These are phyloP conservation scores for Metopolophium dirhodum DNA, from an alignment of 1,140 invertebrate species.

Conservation along the genomic window DNA sequence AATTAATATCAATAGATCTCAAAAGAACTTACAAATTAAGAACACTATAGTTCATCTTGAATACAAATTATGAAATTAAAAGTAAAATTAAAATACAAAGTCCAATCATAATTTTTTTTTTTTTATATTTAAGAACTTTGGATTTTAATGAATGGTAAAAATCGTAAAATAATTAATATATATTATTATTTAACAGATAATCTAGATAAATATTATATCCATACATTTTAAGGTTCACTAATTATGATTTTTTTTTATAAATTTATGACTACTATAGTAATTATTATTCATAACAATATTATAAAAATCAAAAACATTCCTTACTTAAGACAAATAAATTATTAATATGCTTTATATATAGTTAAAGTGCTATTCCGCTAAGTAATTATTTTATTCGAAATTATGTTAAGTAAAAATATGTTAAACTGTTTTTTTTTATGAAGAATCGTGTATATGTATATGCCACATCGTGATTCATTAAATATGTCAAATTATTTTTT, in stretches of 20 bases:
- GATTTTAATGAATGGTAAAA: neutral
- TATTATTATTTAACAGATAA: neutral
- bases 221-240: neutral
- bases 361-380: neutral
- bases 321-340: neutral
- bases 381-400: neutral
- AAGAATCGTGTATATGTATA: neutral
- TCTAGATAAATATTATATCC: neutral
- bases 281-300: neutral
- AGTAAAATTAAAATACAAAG: neutral
- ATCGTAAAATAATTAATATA: neutral
- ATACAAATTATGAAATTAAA: neutral
- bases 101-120: neutral
- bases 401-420: neutral
- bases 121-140: neutral
- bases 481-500: conserved; percentile 7
- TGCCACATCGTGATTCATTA: neutral
- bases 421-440: neutral
- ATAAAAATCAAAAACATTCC: neutral
- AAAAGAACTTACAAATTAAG: neutral
- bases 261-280: too few species aligned
- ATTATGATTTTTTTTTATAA: too few species aligned
- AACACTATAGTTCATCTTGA: neutral
- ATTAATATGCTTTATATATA: neutral
- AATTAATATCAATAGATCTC: neutral